Evolutionary conservation across 2,113 vertebrate genomes (phyloP).

Genomic region (Pseudorhombus dupliciocellatus): DNA sequence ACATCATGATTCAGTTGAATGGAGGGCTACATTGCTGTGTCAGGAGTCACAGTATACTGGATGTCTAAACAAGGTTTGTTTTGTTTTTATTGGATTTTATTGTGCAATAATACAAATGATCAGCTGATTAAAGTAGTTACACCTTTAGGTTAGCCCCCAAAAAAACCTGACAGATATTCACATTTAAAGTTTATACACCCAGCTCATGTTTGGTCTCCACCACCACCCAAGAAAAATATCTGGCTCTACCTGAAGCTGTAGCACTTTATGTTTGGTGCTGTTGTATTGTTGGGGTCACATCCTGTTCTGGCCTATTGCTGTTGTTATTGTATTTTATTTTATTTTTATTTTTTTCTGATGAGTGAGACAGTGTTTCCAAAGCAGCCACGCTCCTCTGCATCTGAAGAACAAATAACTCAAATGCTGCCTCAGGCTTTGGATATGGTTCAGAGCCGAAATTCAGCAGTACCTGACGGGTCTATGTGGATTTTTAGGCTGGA

Average conservation of each 20-base stretch:
- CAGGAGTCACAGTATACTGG: background rate
- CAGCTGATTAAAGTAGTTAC: no score
- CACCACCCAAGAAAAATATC: background rate
- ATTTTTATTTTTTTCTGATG: no score
- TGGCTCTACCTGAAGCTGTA: background rate
- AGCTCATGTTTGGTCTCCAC: background rate
- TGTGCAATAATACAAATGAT: background rate
- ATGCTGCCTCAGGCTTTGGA: background rate
- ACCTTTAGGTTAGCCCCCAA: no score
- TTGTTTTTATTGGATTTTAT: background rate
- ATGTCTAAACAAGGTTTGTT: background rate
- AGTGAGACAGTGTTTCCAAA: background rate
- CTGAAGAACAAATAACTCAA: background rate
- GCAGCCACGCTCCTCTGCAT: background rate
- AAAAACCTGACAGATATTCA: no score
- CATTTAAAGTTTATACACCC: background rate
- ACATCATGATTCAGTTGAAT: background rate
- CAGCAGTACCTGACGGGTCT: background rate
- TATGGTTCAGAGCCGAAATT: background rate
- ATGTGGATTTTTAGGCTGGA: no score
- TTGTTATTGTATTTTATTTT: no score
- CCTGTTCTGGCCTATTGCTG: background rate
- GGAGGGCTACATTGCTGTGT: background rate
- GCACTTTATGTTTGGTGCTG: background rate
- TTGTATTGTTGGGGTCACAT: background rate